Base-by-base conservation (phyloP, 2,113 vertebrate genomes). In the Isurus oxyrinchus region DNA sequence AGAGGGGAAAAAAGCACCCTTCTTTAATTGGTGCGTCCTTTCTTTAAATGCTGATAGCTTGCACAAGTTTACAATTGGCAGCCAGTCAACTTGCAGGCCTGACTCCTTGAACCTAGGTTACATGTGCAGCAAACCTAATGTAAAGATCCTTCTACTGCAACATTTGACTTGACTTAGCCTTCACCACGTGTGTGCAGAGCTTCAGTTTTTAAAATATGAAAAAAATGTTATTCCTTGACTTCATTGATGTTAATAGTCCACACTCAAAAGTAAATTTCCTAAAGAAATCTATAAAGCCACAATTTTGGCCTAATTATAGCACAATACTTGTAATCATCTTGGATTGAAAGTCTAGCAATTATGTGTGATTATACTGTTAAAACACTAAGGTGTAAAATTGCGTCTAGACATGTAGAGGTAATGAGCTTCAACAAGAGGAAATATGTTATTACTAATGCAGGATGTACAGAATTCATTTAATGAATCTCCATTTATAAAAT, bases 361-460 rank as follows among this genome's bases (percentile, higher is more conserved):
- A 94, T 94, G 35, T 94, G 90, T 94, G 35, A 94, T 94, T 94
- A 63, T 40, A 8, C 59, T 94, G 90, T 94, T 63, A 57, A 94
- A 63, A 94, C 59, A 94, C 59, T 63, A 21, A 63, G 59, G 59
- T 63, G 90, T 31, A 94, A 63, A 16, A 63, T 94, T 94, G 59
- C 21, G 57, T 94, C 90, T 40, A 94, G 90, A 94, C 90, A 94
- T 59, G 57, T 93, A 94, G 57, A 94, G 59, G 14, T 94, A 94
- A 94, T 94, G 90, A 94, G 90, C 35, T 40, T 94, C 59, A 63
- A 40, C 90, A 63, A 21, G 59, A 66, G 90, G 59, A n/a, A 63
- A 40, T 84, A 31, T 94, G 90, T 61, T 94, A 63, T 94, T 94
- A 40, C 90, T 49, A 8, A 61, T 49, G 8, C 59, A 63, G 90